These are phyloP conservation scores for Thaleichthys pacificus DNA, from an alignment of 2,797 vertebrate genomes.

Conservation along the genomic window DNA sequence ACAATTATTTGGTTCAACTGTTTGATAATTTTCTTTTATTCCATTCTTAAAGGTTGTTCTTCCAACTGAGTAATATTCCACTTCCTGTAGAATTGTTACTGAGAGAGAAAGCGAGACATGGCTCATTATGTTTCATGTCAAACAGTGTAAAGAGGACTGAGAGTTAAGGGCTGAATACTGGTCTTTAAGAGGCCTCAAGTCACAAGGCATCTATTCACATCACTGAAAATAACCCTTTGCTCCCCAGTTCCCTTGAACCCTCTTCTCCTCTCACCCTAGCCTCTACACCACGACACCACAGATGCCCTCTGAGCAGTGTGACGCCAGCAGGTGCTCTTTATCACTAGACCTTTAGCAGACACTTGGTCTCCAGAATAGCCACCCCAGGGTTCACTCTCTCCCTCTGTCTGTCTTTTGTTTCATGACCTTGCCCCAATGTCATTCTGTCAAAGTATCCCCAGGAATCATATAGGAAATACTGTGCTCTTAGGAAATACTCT, in stretches of 20 bases:
- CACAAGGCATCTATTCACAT: slow-evolving; percentile 57
- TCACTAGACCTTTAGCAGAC: slow-evolving; percentile 29
- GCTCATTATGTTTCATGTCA: slow-evolving; percentile 36
- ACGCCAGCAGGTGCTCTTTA: slow-evolving; percentile 63
- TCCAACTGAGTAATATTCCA: neutral
- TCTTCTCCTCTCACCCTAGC: slow-evolving; percentile 18
- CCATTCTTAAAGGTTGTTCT: too few species aligned
- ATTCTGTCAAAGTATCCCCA: slow-evolving; percentile 16
- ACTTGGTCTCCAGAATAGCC: slow-evolving; percentile 43
- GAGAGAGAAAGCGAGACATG: slow-evolving; percentile 13
- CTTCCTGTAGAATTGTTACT: neutral
- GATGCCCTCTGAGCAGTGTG: slow-evolving; percentile 46
- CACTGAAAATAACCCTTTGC: slow-evolving; percentile 51
- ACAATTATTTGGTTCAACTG: too few species aligned
- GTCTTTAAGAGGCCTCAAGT: slow-evolving; percentile 51
- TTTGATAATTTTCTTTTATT: too few species aligned
- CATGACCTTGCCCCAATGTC: slow-evolving; percentile 31
- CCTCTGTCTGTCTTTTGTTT: slow-evolving; percentile 20
- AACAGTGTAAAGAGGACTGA: slow-evolving; percentile 26
- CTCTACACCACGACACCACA: slow-evolving; percentile 39
- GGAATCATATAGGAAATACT: slow-evolving; percentile 12
- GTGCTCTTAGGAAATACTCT: neutral
- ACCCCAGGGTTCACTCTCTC: slow-evolving; percentile 35
- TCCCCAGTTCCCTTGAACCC: slow-evolving; percentile 28
- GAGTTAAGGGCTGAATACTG: slow-evolving; percentile 48